Percentiles rank a stretch among this genome's conserved stretches.
Evolutionary conservation across 2,113 vertebrate species (phyloP).

Genomic region (Taurulus bubalis): DNA sequence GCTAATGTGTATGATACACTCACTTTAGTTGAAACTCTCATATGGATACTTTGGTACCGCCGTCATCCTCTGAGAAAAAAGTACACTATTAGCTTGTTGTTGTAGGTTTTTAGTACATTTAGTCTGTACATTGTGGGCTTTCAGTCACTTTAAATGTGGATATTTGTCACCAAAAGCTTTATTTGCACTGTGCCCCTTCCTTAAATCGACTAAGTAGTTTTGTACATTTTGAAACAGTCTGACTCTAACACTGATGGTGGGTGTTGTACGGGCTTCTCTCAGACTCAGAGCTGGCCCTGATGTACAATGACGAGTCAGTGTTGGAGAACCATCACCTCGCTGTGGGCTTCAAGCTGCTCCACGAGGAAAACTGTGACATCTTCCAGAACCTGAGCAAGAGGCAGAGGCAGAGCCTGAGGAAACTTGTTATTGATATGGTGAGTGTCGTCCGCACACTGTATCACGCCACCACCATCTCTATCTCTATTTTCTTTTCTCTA

Average conservation of each 20-base stretch:
- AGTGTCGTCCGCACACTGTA: constrained; percentile 19
- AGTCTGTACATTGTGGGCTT: background rate
- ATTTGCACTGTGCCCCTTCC: background rate
- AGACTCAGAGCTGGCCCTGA: constrained; percentile 96
- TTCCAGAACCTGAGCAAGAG: constrained; percentile 94
- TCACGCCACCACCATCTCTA: background rate
- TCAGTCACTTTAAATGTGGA: background rate
- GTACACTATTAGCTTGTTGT: background rate
- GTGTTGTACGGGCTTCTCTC: constrained; percentile 28
- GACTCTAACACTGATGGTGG: background rate
- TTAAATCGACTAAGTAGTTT: background rate
- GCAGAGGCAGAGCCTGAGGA: constrained; percentile 92
- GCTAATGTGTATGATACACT: background rate
- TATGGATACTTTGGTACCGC: background rate
- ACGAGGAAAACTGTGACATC: constrained; percentile 96
- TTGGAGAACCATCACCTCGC: constrained; percentile 96
- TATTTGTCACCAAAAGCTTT: background rate
- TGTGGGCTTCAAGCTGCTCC: constrained; percentile 95
- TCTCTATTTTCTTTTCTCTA: background rate
- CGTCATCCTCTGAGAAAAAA: background rate
- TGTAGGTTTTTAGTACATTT: background rate
- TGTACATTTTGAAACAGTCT: background rate
- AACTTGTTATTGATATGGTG: constrained; percentile 97
- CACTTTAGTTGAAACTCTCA: background rate
- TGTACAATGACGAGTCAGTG: constrained; percentile 97